phyloP scores from a whole-genome alignment of 2,113 vertebrate species.

The Calidris pygmaea region DNA sequence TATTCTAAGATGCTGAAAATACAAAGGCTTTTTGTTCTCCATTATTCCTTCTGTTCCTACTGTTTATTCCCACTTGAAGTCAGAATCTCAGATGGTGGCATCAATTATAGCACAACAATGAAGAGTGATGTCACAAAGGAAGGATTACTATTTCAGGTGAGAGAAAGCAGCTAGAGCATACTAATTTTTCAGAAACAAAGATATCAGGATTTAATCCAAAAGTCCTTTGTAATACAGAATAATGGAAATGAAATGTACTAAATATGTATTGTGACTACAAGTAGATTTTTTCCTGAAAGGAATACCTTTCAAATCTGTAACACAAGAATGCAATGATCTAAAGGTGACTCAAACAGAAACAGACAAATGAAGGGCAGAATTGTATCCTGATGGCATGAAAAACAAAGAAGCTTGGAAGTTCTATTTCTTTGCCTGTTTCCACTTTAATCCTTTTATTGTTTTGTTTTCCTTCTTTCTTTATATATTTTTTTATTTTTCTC shows the following conservation, averaged over 20 bases:
- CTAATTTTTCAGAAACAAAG: slow-evolving; percentile 44
- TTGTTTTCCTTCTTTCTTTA: neutral
- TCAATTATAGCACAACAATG: neutral
- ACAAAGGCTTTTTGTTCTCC: neutral
- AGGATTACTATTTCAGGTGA: slow-evolving; percentile 8
- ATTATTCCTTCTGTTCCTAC: neutral
- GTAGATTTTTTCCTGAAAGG: neutral
- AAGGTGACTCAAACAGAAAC: neutral
- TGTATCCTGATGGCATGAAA: neutral
- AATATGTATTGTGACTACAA: neutral
- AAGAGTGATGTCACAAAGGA: slow-evolving; percentile 16
- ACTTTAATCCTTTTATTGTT: neutral
- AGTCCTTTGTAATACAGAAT: neutral
- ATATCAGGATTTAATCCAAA: neutral
- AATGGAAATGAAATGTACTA: neutral
- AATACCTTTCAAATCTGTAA: neutral
- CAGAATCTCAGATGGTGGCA: neutral
- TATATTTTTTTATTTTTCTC: neutral
- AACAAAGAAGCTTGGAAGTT: neutral
- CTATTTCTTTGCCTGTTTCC: neutral
- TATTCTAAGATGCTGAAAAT: neutral
- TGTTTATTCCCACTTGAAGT: slow-evolving; percentile 25
- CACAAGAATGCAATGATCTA: neutral
- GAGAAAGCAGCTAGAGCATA: neutral
- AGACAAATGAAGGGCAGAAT: neutral